These are phyloP conservation scores for Cyclophora punctaria DNA, from an alignment of 2,888 invertebrate species.

Conservation along the genomic window DNA sequence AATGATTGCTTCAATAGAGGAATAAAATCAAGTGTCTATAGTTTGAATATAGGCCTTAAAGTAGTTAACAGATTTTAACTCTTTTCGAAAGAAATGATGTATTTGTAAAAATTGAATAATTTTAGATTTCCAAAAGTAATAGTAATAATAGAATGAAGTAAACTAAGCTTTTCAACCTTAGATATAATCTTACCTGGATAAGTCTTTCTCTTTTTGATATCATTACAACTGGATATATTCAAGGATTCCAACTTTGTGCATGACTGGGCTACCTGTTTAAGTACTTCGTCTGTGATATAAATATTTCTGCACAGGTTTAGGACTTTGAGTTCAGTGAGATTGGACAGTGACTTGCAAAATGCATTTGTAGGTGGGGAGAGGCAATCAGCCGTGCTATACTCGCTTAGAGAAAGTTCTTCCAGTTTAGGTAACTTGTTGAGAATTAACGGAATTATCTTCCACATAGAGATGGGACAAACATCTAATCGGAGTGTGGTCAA, in stretches of 20 bases:
- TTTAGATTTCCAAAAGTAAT: no score
- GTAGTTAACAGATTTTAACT: no score
- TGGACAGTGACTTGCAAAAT: slow-evolving; percentile 50
- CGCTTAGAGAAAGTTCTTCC: slow-evolving; percentile 54
- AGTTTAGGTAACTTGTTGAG: slow-evolving; percentile 47
- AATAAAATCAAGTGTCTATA: no score
- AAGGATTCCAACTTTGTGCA: slow-evolving; percentile 60
- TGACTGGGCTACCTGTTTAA: slow-evolving; percentile 62
- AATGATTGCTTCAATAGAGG: no score
- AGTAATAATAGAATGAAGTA: no score
- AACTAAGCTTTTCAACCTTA: no score
- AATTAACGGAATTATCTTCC: slow-evolving; percentile 56
- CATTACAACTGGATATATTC: slow-evolving; percentile 62
- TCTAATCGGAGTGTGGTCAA: slow-evolving; percentile 52
- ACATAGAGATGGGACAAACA: slow-evolving; percentile 49
- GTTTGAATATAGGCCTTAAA: no score
- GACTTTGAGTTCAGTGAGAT: slow-evolving; percentile 54
- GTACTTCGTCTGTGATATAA: slow-evolving; percentile 66
- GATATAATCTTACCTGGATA: slow-evolving; percentile 32
- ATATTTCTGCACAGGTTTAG: slow-evolving; percentile 62
- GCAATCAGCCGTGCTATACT: slow-evolving; percentile 43
- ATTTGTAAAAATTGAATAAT: no score
- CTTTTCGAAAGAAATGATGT: no score
- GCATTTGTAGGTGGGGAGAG: slow-evolving; percentile 33
- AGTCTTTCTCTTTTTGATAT: slow-evolving; percentile 25